Conservation (phyloP, 92 coral and sea anemone genomes). For the Phenganax marumi region DNA sequence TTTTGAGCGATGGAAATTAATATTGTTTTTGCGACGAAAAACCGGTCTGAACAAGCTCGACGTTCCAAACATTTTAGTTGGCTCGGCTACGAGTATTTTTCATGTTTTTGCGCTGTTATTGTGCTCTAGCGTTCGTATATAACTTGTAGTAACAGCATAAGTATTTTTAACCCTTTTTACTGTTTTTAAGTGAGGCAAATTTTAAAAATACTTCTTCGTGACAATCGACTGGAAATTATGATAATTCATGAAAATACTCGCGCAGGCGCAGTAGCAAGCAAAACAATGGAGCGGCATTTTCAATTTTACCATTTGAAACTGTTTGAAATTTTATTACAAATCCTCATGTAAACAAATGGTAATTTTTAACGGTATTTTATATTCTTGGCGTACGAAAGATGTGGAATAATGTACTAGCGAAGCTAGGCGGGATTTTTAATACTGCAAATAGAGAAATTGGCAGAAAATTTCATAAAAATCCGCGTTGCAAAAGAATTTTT, state of each 20-base stretch:
- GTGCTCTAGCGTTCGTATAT: no score
- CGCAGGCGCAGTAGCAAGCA: conserved; percentile 21
- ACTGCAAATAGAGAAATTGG: neutral
- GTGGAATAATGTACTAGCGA: neutral
- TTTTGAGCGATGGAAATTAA: neutral
- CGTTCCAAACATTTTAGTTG: no score
- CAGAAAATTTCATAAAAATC: neutral
- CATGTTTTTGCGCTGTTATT: no score
- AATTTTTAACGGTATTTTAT: conserved; percentile 35
- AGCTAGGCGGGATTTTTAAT: neutral
- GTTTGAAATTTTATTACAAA: conserved; percentile 21
- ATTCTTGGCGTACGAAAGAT: neutral
- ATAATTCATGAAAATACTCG: neutral
- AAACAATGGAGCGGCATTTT: conserved; percentile 43
- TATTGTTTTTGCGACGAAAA: neutral
- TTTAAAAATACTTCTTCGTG: no score
- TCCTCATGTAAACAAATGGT: conserved; percentile 20
- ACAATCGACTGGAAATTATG: no score
- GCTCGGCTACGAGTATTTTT: no score
- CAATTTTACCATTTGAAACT: conserved; percentile 30
- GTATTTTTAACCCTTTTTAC: no score
- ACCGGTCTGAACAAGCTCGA: neutral
- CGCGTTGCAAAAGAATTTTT: neutral
- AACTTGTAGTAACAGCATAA: no score
- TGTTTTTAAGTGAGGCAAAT: no score